Base-by-base conservation (phyloP, 2,888 invertebrate genomes). In the Thymelicus sylvestris region DNA sequence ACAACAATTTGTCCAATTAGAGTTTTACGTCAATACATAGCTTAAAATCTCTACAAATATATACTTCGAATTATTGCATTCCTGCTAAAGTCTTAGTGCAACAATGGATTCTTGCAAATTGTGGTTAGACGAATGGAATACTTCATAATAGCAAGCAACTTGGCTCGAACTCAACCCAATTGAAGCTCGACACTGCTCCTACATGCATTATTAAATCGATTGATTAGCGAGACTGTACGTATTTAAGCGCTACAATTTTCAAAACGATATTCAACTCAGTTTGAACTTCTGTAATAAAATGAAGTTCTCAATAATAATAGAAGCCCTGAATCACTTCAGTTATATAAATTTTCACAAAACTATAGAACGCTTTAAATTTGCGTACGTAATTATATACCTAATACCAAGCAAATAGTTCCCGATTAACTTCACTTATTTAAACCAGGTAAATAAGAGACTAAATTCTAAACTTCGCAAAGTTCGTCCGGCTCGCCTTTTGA, bases 51-150 rank as follows among this genome's bases (percentile, higher is more conserved):
- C 8, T 24, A 57, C 44, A 41, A 38, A 60, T 48, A n/a, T n/a
- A n/a, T n/a, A 60, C 50, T 15, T 62, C 57, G 61, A n/a, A n/a
- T n/a, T n/a, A n/a, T 78, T 75, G 79, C 81, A 86, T 82, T 84
- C 83, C 81, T 76, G 79, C 76, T 77, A 74, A 76, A 80, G 78
- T 78, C 79, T 78, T 66, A 47, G 73, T 77, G 78, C 84, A 85
- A 86, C 85, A 83, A 83, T 81, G 80, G 63, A 81, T 77, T 76
- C 76, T 81, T 83, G 79, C 83, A 86, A 84, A 85, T 84, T 85
- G 83, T 85, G 83, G 83, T 79, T 74, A 77, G 77, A 83, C 86
- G 87, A 89, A 89, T 87, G 83, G 85, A 88, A 86, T 89, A 89
- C 87, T 88, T 87, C 84, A 89, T 86, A 80, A 77, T 76, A 74